Evolutionary conservation across 2,888 invertebrate species (phyloP).

Genomic region (Amiota mariae): DNA sequence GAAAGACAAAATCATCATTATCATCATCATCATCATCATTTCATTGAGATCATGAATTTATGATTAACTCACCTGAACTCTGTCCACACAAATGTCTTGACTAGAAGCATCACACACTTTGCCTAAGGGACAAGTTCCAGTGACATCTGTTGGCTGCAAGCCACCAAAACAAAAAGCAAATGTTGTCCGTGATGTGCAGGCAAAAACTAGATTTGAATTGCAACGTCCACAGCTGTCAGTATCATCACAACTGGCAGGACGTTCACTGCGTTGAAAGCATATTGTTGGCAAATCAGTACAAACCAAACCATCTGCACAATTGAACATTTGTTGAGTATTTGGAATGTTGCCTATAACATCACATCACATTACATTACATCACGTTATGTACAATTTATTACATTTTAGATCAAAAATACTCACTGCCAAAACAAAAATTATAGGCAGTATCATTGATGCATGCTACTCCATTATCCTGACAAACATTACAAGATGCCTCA

Average conservation of each 20-base stretch:
- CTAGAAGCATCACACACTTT: conserved; percentile 62
- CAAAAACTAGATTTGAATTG: conserved; percentile 60
- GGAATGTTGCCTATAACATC: conserved; percentile 45
- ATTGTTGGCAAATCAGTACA: conserved; percentile 64
- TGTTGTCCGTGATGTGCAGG: conserved; percentile 64
- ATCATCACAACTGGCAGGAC: conserved; percentile 67
- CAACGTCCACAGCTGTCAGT: conserved; percentile 64
- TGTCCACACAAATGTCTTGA: conserved; percentile 57
- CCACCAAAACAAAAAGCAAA: conserved; percentile 70
- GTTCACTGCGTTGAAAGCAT: conserved; percentile 65
- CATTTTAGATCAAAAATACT: conserved; percentile 1
- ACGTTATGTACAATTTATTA: neutral
- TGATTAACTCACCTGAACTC: neutral
- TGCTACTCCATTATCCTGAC: conserved; percentile 64
- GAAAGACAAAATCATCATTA: neutral
- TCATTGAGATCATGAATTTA: neutral
- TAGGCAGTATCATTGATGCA: conserved; percentile 67
- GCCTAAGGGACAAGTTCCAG: conserved; percentile 62
- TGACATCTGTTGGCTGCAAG: conserved; percentile 49
- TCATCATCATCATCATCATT: neutral
- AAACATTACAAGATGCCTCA: conserved; percentile 56
- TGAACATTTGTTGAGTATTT: conserved; percentile 56
- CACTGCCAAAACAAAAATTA: conserved; percentile 64
- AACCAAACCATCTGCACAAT: conserved; percentile 62
- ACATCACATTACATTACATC: too few relatives aligned